These are phyloP conservation scores for Megaceryle maxima DNA, from an alignment of 2,113 vertebrate genomes.

Conservation along the genomic window DNA sequence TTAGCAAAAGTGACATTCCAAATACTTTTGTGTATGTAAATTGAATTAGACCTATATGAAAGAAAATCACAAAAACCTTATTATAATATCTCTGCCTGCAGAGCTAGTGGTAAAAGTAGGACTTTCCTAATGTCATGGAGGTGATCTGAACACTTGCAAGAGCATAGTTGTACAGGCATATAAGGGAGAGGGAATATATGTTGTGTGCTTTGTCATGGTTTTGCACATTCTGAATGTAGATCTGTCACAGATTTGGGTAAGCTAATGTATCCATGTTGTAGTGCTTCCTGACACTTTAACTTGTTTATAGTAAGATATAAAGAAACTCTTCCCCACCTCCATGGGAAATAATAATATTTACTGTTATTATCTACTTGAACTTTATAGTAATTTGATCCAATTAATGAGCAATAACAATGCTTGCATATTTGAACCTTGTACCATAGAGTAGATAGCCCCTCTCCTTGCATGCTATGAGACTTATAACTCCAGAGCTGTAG, in stretches of 20 bases:
- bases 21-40: background rate
- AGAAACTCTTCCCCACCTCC: background rate
- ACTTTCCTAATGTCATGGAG: background rate
- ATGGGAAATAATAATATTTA: background rate
- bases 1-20: background rate
- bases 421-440: background rate
- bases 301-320: background rate
- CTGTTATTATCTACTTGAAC: background rate
- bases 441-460: background rate
- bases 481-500: background rate
- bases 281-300: background rate
- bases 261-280: background rate
- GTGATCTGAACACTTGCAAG: background rate
- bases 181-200: background rate
- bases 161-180: background rate
- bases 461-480: background rate
- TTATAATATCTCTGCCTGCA: background rate
- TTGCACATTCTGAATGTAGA: background rate
- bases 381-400: slow-evolving; percentile 5
- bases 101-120: background rate
- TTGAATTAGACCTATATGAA: background rate
- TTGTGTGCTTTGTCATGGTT: background rate
- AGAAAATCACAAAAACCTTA: background rate
- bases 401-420: slow-evolving; percentile 9
- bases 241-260: background rate